Percentiles rank a stretch among this genome's conserved stretches.
Conservation (phyloP, 2,113 vertebrate genomes). For the Podarcis cretensis region DNA sequence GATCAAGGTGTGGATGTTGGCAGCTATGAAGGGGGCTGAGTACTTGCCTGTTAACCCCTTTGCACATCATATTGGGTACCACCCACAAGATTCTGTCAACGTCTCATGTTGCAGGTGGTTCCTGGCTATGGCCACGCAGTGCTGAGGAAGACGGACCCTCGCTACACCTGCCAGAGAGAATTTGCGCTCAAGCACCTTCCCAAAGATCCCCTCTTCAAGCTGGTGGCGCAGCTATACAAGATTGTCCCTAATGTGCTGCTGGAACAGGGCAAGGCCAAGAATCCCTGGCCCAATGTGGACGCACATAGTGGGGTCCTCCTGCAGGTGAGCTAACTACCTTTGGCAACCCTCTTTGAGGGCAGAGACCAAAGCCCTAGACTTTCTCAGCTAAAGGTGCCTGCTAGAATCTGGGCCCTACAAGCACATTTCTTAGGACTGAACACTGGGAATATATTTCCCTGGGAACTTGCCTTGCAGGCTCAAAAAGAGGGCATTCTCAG, state of each 20-base stretch:
- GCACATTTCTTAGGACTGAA: neutral
- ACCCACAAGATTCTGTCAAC: neutral
- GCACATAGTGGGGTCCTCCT: conserved; percentile 96
- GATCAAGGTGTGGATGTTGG: neutral
- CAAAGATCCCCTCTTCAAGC: conserved; percentile 92
- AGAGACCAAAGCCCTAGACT: neutral
- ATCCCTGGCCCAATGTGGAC: conserved; percentile 98
- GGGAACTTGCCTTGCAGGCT: neutral
- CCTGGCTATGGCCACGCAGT: conserved; percentile 95
- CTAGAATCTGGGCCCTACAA: neutral
- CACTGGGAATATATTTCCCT: neutral
- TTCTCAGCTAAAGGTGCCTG: neutral
- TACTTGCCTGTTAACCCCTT: too few relatives aligned
- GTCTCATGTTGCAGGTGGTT: conserved; percentile 81
- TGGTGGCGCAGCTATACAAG: conserved; percentile 96
- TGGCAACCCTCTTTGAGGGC: too few relatives aligned
- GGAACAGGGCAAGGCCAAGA: conserved; percentile 98
- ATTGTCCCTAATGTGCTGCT: conserved; percentile 94
- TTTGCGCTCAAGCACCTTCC: conserved; percentile 96
- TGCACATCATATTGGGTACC: rapidly evolving
- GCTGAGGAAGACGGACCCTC: conserved; percentile 93
- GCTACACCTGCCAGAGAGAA: conserved; percentile 92
- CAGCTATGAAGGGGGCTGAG: neutral
- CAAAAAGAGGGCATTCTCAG: neutral
- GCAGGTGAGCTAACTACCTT: conserved; percentile 80